These are phyloP conservation scores for Diaperis boleti DNA, from an alignment of 2,888 invertebrate genomes.

Conservation along the genomic window DNA sequence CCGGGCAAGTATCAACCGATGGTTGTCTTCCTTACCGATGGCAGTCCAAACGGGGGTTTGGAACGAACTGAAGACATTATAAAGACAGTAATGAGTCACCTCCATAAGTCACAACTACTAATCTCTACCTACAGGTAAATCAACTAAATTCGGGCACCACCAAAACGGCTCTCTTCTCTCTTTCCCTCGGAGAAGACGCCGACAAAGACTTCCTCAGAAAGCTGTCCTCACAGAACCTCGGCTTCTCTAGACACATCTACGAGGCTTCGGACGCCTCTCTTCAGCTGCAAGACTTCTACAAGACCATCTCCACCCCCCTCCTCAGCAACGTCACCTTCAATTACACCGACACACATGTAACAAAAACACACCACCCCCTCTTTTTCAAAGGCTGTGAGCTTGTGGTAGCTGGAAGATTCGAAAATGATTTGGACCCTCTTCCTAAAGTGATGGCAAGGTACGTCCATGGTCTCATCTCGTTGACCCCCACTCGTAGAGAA, in stretches of 20 bases:
- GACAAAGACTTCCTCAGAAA: conserved; percentile 75
- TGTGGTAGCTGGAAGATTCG: conserved; percentile 70
- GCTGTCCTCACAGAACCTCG: conserved; percentile 73
- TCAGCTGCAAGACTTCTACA: conserved; percentile 75
- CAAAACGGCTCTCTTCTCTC: conserved; percentile 69
- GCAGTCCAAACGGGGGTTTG: conserved; percentile 72
- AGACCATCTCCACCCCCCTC: conserved; percentile 75
- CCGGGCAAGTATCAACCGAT: conserved; percentile 67
- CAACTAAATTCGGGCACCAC: conserved; percentile 67
- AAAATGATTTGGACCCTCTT: neutral
- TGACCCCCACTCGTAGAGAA: conserved; percentile 54
- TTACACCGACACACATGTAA: conserved; percentile 72
- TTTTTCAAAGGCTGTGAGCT: conserved; percentile 75
- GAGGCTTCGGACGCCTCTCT: conserved; percentile 75
- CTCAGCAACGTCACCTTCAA: conserved; percentile 73
- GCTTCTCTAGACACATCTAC: conserved; percentile 77
- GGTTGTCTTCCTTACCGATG: conserved; percentile 75
- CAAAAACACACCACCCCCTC: conserved; percentile 70
- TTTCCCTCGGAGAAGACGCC: conserved; percentile 77
- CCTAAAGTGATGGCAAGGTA: conserved; percentile 3
- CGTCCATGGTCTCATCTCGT: conserved; percentile 49
- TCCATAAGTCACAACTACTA: no score
- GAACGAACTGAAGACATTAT: conserved; percentile 68
- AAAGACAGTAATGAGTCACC: conserved; percentile 64
- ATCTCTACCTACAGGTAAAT: conserved; percentile 54